Base-by-base conservation (phyloP, 2,888 invertebrate species). In the Macrosoma leucophasiata region DNA sequence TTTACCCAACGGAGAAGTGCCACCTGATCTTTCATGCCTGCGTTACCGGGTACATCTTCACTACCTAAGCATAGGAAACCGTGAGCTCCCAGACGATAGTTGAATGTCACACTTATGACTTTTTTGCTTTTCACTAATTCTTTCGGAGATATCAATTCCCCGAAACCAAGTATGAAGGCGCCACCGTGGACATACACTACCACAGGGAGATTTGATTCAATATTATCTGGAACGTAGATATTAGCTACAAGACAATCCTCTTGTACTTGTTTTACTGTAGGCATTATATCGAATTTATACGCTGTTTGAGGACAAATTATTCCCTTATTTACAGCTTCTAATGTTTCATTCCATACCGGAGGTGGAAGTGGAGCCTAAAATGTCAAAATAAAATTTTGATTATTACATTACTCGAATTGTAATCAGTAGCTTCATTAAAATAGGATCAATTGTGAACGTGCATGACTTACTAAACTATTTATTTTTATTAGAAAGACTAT, bases 151-250 rank as follows among this genome's bases (percentile, higher is more conserved):
- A 25, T 8, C 8, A 39, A 41, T 32, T 63, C 52, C 2, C 76
- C 72, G 20, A 39, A 52, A 3, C 74, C 77, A 1, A 55, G 28
- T 44, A 68, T 58, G 32, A 65, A 81, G 2, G 61, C 75, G 3
- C 84, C 82, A 10, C 81, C 81, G 28, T 82, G 84, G 1, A 84
- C 54, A 20, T 60, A 52, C n/a, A 82, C 69, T 25, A 79, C 41
- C 1, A 82, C 82, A 1, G 82, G 70, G n/a, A 55, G 33, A 15
- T 49, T 47, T 0, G 30, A 43, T 19, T 41, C 29, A 5, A 42
- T 29, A 1, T 48, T 52, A 11, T 54, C 40, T 4, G 58, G 58
- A 1, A 56, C 47, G 28, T 47, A 53, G 4, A 60, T 25, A 9
- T 53, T 56, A 7, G 48, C 50, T 10, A 59, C 39, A 1, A 60